Base-by-base conservation (phyloP, 2,888 invertebrate species). In the Hylaea fasciaria region DNA sequence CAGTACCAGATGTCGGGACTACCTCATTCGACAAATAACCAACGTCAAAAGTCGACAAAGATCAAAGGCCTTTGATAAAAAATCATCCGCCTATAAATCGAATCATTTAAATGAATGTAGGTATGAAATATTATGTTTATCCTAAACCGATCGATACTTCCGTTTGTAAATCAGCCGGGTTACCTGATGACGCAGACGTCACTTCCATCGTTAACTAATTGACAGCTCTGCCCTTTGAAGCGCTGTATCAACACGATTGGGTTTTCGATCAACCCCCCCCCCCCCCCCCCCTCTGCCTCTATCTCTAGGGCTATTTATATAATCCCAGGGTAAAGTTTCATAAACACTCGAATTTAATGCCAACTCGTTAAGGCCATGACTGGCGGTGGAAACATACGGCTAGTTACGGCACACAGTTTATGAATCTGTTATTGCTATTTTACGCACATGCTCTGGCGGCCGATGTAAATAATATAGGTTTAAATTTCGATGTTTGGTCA, bases 331-430 rank as follows among this genome's bases (percentile, higher is more conserved):
- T 51, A 61, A 77, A 69, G 52, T 76, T 77, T 68, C 65, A 66
- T 66, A 69, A 69, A 69, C 72, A 70, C 67, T 69, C 65, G 54
- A 68, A 66, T 61, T 66, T 68, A 66, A 69, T 69, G 64, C 57
- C 63, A 69, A 68, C 65, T 68, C 60, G 58, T 67, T 66, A 63
- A 57, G 51, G 59, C 52, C 35, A 58, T 60, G 57, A 46, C 46
- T 59, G 50, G 13, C 35, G 40, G 50, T 32, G 52, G 32, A 50
- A 43, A 45, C 39, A 41, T 28, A 53, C 35, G 49, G 48, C 2
- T 37, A 37, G 1, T 37, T 37, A n/a, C n/a, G n/a, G 37, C 12
- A 10, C n/a, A 37, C 12, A 5, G 37, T 37, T 35, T 12, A 37
- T 4, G 37, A n/a, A 12, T 5, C 37, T 3, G 37, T n/a, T 12